Conservation (phyloP, 2,888 invertebrate genomes). For the Dorcus parallelipipedus region DNA sequence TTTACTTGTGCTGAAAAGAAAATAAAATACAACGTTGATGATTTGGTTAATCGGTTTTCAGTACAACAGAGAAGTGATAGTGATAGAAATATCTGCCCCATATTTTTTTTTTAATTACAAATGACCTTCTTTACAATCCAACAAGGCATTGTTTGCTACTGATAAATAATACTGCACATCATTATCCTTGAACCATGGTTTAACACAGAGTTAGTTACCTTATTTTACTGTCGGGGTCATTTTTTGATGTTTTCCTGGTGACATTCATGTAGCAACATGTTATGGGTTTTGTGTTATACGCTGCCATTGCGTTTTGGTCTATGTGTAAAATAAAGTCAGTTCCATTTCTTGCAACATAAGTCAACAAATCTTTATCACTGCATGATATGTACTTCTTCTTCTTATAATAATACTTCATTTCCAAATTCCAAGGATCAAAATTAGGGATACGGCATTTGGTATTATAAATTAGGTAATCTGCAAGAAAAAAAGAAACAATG, state of each 20-base stretch:
- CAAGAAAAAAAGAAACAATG: background rate
- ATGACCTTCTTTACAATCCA: too few species aligned
- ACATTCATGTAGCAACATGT: constrained; percentile 35
- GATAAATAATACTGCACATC: too few species aligned
- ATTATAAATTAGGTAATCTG: constrained; percentile 54
- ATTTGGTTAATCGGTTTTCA: too few species aligned
- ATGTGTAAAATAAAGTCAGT: constrained; percentile 39
- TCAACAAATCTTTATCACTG: constrained; percentile 43
- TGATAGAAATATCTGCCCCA: too few species aligned
- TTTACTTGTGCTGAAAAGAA: constrained; percentile 45
- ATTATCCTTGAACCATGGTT: too few species aligned
- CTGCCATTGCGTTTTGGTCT: constrained; percentile 27
- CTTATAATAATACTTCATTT: constrained; percentile 54
- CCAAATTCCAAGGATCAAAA: constrained; percentile 56
- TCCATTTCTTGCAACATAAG: constrained; percentile 37
- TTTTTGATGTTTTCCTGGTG: constrained; percentile 26
- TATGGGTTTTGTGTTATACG: constrained; percentile 14
- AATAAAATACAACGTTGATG: background rate
- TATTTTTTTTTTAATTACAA: too few species aligned
- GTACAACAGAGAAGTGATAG: too few species aligned
- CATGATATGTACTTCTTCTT: constrained; percentile 56
- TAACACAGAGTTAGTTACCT: constrained; percentile 15
- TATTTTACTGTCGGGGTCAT: constrained; percentile 27
- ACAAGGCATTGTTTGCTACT: too few species aligned
- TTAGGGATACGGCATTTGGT: constrained; percentile 62